Conservation (phyloP, 1,140 invertebrate species). For the Drosophila ambigua region DNA sequence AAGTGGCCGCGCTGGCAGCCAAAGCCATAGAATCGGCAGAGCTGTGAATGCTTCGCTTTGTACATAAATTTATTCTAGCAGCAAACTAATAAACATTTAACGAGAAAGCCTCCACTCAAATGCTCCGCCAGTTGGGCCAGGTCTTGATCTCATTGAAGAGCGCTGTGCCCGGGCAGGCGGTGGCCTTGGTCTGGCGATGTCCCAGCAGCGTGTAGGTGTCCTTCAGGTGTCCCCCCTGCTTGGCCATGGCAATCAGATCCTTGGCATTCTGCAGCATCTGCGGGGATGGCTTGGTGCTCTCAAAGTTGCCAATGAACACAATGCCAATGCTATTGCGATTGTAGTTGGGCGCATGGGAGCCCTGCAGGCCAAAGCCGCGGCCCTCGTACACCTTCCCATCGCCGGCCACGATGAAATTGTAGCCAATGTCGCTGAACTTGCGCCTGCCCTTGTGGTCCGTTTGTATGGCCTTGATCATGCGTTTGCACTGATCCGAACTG, state of each 20-base stretch:
- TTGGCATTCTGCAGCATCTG: slow-evolving; percentile 86
- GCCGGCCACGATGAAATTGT: slow-evolving; percentile 86
- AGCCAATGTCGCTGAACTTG: slow-evolving; percentile 89
- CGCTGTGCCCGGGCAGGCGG: slow-evolving; percentile 88
- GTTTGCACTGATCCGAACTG: slow-evolving; percentile 84
- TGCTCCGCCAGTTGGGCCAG: slow-evolving; percentile 83
- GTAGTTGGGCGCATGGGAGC: slow-evolving; percentile 88
- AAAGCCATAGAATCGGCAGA: slow-evolving; percentile 5
- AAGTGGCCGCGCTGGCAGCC: slow-evolving; percentile 39
- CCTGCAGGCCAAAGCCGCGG: slow-evolving; percentile 88
- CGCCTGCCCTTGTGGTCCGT: slow-evolving; percentile 86
- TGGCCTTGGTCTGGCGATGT: slow-evolving; percentile 88
- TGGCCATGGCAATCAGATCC: slow-evolving; percentile 87
- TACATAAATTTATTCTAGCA: neutral
- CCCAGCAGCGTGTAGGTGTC: slow-evolving; percentile 85
- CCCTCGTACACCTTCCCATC: slow-evolving; percentile 87
- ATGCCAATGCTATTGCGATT: slow-evolving; percentile 88
- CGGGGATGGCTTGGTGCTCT: slow-evolving; percentile 84
- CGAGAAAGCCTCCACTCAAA: slow-evolving; percentile 12
- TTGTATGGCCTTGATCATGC: slow-evolving; percentile 86
- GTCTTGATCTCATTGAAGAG: slow-evolving; percentile 85
- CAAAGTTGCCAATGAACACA: slow-evolving; percentile 86
- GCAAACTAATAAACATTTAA: neutral
- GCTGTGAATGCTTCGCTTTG: neutral
- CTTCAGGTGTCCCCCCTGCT: slow-evolving; percentile 78